Conservation (phyloP, 2,888 invertebrate genomes). For the Cheilosia grossa region DNA sequence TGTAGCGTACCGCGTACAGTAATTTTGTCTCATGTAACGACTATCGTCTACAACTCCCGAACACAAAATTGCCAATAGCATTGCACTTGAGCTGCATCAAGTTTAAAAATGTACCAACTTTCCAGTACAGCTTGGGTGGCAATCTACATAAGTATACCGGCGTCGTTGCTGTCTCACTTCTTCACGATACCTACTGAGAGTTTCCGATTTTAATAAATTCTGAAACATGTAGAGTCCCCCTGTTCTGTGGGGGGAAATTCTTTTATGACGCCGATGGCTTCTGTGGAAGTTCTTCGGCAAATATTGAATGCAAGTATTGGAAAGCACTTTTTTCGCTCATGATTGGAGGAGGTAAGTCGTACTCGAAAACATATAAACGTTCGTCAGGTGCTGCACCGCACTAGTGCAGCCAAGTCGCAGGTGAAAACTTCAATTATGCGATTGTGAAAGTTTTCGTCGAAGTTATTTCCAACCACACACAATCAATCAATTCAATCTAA, state of each 20-base stretch:
- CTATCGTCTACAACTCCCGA: neutral
- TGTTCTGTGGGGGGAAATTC: constrained; percentile 15
- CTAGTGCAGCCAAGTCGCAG: constrained; percentile 46
- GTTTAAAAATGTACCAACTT: neutral
- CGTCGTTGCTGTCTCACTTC: neutral
- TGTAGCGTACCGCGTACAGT: neutral
- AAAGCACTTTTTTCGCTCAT: constrained; percentile 36
- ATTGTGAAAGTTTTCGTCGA: constrained; percentile 53
- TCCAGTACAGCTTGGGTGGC: neutral
- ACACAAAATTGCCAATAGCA: constrained; percentile 32
- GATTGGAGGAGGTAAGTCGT: constrained; percentile 24
- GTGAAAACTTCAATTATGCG: constrained; percentile 63
- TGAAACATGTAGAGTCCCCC: constrained; percentile 25
- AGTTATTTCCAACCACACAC: constrained; percentile 32
- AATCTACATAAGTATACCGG: constrained; percentile 42
- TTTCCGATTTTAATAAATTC: constrained; percentile 62
- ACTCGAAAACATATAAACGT: constrained; percentile 4
- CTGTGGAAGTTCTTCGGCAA: constrained; percentile 40
- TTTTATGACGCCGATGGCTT: constrained; percentile 5
- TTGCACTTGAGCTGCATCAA: constrained; percentile 14
- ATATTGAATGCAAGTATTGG: constrained; percentile 63
- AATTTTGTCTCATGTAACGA: neutral
- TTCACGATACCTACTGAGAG: constrained; percentile 14
- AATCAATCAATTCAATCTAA: constrained; percentile 62
- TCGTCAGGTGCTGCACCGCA: neutral